phyloP scores from a whole-genome alignment of 2,888 invertebrate genomes.

The Drosophila putrida region DNA sequence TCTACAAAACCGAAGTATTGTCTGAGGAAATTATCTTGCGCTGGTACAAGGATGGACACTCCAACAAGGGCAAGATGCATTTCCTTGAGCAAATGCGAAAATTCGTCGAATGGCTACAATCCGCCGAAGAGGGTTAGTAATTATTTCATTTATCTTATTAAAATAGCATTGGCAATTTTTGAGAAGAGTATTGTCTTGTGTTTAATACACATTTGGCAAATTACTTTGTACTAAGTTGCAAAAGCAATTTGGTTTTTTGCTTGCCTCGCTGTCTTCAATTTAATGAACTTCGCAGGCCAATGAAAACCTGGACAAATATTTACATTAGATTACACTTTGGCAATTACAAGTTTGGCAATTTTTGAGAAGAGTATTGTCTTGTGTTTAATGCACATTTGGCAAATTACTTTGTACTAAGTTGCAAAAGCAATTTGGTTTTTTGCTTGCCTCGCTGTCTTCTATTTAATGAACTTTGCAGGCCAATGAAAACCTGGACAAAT shows the following conservation, averaged over 20 bases:
- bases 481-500: slow-evolving; percentile 80
- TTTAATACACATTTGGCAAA: slow-evolving; percentile 39
- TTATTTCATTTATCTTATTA: background rate
- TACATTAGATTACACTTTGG: background rate
- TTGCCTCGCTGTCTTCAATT: slow-evolving; percentile 76
- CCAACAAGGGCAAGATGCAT: slow-evolving; percentile 97
- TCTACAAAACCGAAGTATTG: slow-evolving; percentile 98
- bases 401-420: slow-evolving; percentile 71
- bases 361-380: slow-evolving; percentile 67
- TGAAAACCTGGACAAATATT: slow-evolving; percentile 73
- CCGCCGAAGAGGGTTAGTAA: slow-evolving; percentile 93
- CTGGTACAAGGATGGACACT: slow-evolving; percentile 98
- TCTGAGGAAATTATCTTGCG: slow-evolving; percentile 97
- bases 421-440: slow-evolving; percentile 80
- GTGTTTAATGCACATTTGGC: slow-evolving; percentile 28
- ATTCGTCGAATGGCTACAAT: slow-evolving; percentile 98
- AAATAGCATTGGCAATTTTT: slow-evolving; percentile 21
- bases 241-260: slow-evolving; percentile 81
- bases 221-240: slow-evolving; percentile 75
- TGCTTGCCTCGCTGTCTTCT: slow-evolving; percentile 81
- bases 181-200: slow-evolving; percentile 62
- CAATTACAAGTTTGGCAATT: slow-evolving; percentile 57
- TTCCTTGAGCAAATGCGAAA: slow-evolving; percentile 99
- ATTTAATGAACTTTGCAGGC: slow-evolving; percentile 72
- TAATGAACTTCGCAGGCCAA: slow-evolving; percentile 79